Evolutionary conservation across 1,140 invertebrate genomes (phyloP), one percentile per base, ranked within the genome.

Genomic region (Pygmarrhopalites habei): DNA sequence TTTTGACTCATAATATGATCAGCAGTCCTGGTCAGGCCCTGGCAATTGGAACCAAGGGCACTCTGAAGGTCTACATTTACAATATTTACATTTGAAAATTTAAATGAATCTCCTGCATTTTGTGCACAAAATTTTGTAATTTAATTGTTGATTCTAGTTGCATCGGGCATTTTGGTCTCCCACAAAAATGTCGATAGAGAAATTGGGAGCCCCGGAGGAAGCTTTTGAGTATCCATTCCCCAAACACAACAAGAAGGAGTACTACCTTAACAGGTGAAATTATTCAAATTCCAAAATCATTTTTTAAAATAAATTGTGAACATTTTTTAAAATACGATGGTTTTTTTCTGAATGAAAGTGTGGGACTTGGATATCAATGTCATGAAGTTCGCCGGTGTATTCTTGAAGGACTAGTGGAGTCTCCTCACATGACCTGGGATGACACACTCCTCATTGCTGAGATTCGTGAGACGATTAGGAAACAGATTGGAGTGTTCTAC

Each of bases 281-380:
- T n/a, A n/a, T n/a, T n/a, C n/a, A n/a, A n/a, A n/a, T n/a, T n/a
- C n/a, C n/a, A n/a, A n/a, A n/a, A n/a, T n/a, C n/a, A n/a, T n/a
- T n/a, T n/a, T n/a, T n/a, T n/a, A n/a, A n/a, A n/a, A n/a, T n/a
- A n/a, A n/a, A n/a, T n/a, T n/a, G n/a, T n/a, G n/a, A n/a, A n/a
- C n/a, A n/a, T n/a, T n/a, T n/a, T n/a, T n/a, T n/a, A n/a, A n/a
- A n/a, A n/a, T n/a, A n/a, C n/a, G n/a, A n/a, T n/a, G n/a, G n/a
- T n/a, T n/a, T n/a, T n/a, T n/a, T n/a, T n/a, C n/a, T n/a, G n/a
- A n/a, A n/a, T n/a, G n/a, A n/a, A n/a, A n/a, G n/a, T n/a, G n/a
- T n/a, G 51, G 87, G 86, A 23, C 75, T 91, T n/a, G 75, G 80
- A 30, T 91, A 85, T 70, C 83, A 92, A 76, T 85, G 86, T 10